Evolutionary conservation across 35 echinoderm and acorn worm genomes (phyloP).

Genomic region (Heliocidaris tuberculata): DNA sequence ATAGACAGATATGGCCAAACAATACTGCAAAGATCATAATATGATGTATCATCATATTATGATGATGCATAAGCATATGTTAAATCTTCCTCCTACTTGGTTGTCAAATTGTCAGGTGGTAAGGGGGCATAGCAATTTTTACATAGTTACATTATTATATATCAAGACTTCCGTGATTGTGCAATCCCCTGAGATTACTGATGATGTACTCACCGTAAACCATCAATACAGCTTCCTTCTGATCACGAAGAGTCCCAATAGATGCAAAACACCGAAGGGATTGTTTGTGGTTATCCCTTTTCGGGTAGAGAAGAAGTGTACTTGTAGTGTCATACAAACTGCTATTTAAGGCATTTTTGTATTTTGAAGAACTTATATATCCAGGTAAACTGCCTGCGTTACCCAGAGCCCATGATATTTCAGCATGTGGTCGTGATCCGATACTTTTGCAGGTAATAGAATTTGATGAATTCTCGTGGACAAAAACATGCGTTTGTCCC

Average conservation of each 20-base stretch:
- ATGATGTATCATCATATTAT: too few relatives aligned
- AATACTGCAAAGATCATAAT: too few relatives aligned
- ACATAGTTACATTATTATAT: too few relatives aligned
- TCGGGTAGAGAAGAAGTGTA: neutral
- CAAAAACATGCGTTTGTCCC: neutral
- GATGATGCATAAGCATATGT: too few relatives aligned
- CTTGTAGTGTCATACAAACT: neutral
- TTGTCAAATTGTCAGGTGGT: too few relatives aligned
- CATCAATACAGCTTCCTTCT: neutral
- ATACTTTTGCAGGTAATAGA: neutral
- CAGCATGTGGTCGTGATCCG: neutral
- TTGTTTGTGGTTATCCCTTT: neutral
- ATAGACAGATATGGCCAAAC: too few relatives aligned
- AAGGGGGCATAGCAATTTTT: too few relatives aligned
- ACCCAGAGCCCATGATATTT: neutral
- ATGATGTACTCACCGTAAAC: neutral
- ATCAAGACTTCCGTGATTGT: too few relatives aligned
- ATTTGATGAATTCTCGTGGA: neutral
- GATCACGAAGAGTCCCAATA: neutral
- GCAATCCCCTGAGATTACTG: too few relatives aligned
- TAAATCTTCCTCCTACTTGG: too few relatives aligned
- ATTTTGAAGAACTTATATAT: neutral
- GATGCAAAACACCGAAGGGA: neutral
- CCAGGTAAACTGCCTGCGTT: neutral
- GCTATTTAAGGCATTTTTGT: neutral